Percentiles rank a stretch among this genome's conserved stretches.
phyloP scores from a whole-genome alignment of 2,797 vertebrate genomes.

The Melanotaenia pygmaea region DNA sequence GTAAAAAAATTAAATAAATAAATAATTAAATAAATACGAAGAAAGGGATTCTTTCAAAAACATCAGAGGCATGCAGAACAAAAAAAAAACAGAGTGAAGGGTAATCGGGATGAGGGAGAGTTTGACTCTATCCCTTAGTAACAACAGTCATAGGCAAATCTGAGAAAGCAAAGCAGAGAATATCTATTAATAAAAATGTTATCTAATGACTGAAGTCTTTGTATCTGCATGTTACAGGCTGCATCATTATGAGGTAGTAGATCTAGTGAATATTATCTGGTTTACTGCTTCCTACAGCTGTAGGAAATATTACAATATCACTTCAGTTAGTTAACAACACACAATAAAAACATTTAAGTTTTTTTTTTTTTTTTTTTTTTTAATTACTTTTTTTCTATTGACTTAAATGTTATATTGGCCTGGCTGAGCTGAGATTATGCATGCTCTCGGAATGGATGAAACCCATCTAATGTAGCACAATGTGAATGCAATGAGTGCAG shows the following conservation, averaged over 20 bases:
- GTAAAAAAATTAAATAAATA: no score
- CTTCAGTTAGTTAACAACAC: slow-evolving; percentile 22
- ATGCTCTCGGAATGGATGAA: slow-evolving; percentile 37
- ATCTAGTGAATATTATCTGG: slow-evolving; percentile 31
- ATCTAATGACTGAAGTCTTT: slow-evolving; percentile 35
- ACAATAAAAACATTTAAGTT: slow-evolving; percentile 7
- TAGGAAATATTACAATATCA: slow-evolving; percentile 18
- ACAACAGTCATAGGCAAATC: slow-evolving; percentile 41
- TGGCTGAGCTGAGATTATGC: slow-evolving; percentile 14
- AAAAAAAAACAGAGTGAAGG: slow-evolving; percentile 35
- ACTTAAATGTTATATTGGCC: slow-evolving; percentile 10
- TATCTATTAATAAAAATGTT: slow-evolving; percentile 45
- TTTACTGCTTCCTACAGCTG: slow-evolving; percentile 6
- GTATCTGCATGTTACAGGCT: slow-evolving; percentile 25
- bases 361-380: background rate
- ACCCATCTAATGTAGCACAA: slow-evolving; percentile 8
- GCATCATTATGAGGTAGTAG: slow-evolving; percentile 17
- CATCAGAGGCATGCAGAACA: slow-evolving; percentile 51
- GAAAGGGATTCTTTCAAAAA: slow-evolving; percentile 39
- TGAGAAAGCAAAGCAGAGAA: slow-evolving; percentile 9
- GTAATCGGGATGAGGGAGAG: slow-evolving; percentile 21
- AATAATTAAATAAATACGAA: no score
- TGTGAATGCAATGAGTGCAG: slow-evolving; percentile 22
- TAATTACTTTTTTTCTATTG: background rate
- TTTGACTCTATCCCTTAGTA: slow-evolving; percentile 41